Evolutionary conservation across 2,888 invertebrate genomes (phyloP).

Genomic region (Nomada fucata): DNA sequence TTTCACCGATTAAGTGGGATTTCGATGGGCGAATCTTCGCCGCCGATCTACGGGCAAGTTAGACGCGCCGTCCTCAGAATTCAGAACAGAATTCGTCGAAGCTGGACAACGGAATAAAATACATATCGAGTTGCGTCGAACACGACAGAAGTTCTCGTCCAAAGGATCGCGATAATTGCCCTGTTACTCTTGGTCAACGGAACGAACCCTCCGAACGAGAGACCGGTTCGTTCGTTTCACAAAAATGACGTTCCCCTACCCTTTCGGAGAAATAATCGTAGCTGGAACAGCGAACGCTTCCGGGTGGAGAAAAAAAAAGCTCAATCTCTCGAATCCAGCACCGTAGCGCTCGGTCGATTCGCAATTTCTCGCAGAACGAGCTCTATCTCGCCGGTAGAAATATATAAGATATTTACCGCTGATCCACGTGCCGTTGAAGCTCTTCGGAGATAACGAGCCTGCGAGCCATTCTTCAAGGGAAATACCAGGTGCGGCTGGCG

Average conservation of each 20-base stretch:
- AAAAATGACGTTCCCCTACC: too few relatives aligned
- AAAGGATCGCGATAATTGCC: too few relatives aligned
- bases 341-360: neutral
- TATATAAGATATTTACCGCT: slow-evolving; percentile 86
- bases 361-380: neutral
- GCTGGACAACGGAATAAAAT: too few relatives aligned
- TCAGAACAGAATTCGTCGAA: too few relatives aligned
- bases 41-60: neutral
- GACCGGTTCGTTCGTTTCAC: too few relatives aligned
- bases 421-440: slow-evolving; percentile 93
- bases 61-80: neutral
- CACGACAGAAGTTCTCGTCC: too few relatives aligned
- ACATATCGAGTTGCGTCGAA: too few relatives aligned
- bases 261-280: neutral
- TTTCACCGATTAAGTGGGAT: slow-evolving; percentile 55
- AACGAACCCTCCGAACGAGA: too few relatives aligned
- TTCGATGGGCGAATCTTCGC: slow-evolving; percentile 19
- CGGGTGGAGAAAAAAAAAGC: neutral
- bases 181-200: too few relatives aligned
- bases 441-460: slow-evolving; percentile 87
- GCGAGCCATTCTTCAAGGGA: slow-evolving; percentile 90
- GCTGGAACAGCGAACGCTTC: neutral
- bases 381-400: neutral
- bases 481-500: slow-evolving; percentile 82
- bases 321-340: neutral